Percentiles rank a stretch among this genome's conserved stretches.
Evolutionary conservation across 2,797 vertebrate species (phyloP).

Genomic region (Myiotriccus ornatus): DNA sequence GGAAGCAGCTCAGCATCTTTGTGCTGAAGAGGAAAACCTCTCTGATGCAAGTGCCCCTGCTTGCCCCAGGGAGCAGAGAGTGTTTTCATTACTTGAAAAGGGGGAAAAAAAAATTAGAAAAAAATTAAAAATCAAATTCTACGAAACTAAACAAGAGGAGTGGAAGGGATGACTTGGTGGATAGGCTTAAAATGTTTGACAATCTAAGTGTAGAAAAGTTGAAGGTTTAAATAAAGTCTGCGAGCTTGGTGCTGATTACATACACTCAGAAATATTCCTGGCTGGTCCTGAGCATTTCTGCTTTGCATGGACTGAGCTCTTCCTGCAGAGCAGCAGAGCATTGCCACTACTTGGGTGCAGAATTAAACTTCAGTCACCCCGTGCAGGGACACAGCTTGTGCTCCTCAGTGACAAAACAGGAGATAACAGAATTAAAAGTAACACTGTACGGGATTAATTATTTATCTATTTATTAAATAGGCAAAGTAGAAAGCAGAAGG

Average conservation of each 20-base stretch:
- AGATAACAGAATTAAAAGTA: neutral
- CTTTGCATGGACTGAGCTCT: neutral
- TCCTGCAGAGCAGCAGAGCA: neutral
- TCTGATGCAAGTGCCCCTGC: neutral
- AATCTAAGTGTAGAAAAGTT: constrained; percentile 24
- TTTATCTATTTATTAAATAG: neutral
- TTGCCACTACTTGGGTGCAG: neutral
- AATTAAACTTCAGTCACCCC: neutral
- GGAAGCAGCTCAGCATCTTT: neutral
- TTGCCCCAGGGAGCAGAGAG: neutral
- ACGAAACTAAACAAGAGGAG: constrained; percentile 7
- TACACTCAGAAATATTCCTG: neutral
- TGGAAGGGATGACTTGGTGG: neutral
- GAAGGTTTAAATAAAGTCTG: constrained; percentile 53
- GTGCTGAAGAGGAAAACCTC: neutral
- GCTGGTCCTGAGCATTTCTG: neutral
- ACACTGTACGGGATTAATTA: neutral
- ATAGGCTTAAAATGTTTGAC: constrained; percentile 44
- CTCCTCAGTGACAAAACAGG: neutral
- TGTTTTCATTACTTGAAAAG: neutral
- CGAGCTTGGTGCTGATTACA: neutral
- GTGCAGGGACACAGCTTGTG: neutral
- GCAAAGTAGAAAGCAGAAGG: neutral
- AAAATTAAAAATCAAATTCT: neutral
- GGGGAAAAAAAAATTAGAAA: neutral